Evolutionary conservation across 2,113 vertebrate species (phyloP).

Genomic region (Podarcis cretensis): DNA sequence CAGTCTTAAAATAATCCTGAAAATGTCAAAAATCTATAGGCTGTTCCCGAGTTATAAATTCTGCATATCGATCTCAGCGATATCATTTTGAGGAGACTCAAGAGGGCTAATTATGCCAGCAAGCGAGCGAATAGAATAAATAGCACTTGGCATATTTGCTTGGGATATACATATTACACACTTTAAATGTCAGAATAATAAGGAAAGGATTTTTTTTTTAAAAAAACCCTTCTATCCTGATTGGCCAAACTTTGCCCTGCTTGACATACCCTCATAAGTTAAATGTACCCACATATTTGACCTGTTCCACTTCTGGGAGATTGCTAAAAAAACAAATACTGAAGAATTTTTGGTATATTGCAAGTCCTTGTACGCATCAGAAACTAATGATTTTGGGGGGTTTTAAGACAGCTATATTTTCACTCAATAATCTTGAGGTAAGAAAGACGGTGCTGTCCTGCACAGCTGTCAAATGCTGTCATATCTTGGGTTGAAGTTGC

Average conservation of each 20-base stretch:
- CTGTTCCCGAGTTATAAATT: background rate
- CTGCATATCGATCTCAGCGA: background rate
- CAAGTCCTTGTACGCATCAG: background rate
- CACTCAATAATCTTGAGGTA: too few relatives aligned
- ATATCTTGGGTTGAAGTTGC: too few relatives aligned
- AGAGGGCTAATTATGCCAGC: background rate
- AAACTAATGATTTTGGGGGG: background rate
- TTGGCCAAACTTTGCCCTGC: background rate
- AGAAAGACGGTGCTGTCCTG: too few relatives aligned
- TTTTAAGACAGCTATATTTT: too few relatives aligned
- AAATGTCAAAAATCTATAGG: slow-evolving; percentile 16
- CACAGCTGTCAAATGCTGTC: too few relatives aligned
- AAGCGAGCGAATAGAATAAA: background rate
- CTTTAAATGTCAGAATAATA: background rate
- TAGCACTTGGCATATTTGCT: background rate
- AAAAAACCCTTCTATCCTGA: background rate
- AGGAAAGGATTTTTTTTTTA: background rate
- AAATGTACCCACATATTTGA: background rate
- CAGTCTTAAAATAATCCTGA: background rate
- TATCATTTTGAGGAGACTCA: slow-evolving; percentile 6
- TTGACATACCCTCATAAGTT: background rate
- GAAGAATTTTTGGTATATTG: background rate
- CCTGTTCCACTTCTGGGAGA: background rate
- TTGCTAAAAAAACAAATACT: background rate
- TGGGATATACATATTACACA: background rate